Conservation (phyloP, 2,888 invertebrate genomes). For the Ophion obscuratus region DNA sequence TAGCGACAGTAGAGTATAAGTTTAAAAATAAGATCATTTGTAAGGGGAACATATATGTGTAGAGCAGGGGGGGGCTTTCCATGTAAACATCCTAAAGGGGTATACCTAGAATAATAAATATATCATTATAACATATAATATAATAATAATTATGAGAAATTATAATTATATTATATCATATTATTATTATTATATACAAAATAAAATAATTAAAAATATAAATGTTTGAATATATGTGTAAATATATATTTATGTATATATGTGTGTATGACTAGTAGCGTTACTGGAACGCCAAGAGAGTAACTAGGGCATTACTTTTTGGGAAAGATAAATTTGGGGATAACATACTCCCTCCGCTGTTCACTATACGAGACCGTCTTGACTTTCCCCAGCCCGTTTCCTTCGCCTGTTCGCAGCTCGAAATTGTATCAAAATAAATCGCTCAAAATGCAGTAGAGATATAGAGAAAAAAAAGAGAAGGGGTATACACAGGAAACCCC, state of each 20-base stretch:
- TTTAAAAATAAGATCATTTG: not conserved
- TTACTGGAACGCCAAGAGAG: not conserved
- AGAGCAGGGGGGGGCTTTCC: too few species aligned
- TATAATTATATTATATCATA: too few species aligned
- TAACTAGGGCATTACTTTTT: not conserved
- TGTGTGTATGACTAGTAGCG: not conserved
- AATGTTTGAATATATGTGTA: not conserved
- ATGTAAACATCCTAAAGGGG: too few species aligned
- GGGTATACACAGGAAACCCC: conserved; percentile 1
- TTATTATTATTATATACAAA: too few species aligned
- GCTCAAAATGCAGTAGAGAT: conserved; percentile 81
- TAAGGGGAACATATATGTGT: too few species aligned
- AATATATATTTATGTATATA: not conserved
- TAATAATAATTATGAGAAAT: too few species aligned
- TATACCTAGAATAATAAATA: too few species aligned
- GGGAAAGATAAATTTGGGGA: not conserved
- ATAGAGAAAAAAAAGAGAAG: conserved; percentile 54
- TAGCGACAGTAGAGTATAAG: too few species aligned
- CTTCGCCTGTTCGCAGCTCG: conserved; percentile 53
- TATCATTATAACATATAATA: too few species aligned
- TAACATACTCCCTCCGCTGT: not conserved
- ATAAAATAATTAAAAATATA: too few species aligned
- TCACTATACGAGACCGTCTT: not conserved
- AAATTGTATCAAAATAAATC: conserved; percentile 83
- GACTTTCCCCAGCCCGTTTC: not conserved